phyloP scores from a whole-genome alignment of 2,797 vertebrate genomes.

The Microhierax caerulescens region DNA sequence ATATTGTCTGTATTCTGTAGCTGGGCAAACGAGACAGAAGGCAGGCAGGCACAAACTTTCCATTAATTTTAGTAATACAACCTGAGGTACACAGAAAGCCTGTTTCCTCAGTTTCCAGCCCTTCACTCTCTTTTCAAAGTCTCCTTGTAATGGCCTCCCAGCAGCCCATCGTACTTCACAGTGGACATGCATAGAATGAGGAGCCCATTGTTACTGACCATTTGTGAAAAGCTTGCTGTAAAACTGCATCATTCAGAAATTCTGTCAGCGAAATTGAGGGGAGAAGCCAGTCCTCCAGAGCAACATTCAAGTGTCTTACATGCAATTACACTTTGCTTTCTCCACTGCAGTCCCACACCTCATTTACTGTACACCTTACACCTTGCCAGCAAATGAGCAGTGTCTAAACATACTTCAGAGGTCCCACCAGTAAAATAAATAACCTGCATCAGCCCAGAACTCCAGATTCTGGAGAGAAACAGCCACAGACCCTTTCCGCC shows the following conservation, averaged over 20 bases:
- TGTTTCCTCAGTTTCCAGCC: neutral
- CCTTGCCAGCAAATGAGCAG: neutral
- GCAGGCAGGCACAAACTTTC: neutral
- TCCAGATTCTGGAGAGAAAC: neutral
- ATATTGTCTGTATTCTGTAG: neutral
- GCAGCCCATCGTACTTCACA: neutral
- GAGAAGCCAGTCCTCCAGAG: neutral
- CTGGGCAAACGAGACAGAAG: neutral
- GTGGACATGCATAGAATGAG: neutral
- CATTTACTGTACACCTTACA: neutral
- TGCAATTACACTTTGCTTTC: neutral
- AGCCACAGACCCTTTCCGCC: neutral
- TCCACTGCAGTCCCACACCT: neutral
- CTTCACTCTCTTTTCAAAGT: neutral
- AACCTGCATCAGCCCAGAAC: neutral
- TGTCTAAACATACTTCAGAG: neutral
- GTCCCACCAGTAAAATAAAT: neutral
- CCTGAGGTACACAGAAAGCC: neutral
- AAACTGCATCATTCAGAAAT: neutral
- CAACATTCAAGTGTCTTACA: neutral
- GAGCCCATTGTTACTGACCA: neutral
- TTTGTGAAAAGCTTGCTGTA: neutral
- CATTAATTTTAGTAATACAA: neutral
- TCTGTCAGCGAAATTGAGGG: neutral
- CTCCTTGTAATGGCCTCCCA: neutral